Percentiles rank a stretch among this genome's conserved stretches.
Evolutionary conservation across 1,140 invertebrate genomes (phyloP).

Genomic region (Hycleus phaleratus): DNA sequence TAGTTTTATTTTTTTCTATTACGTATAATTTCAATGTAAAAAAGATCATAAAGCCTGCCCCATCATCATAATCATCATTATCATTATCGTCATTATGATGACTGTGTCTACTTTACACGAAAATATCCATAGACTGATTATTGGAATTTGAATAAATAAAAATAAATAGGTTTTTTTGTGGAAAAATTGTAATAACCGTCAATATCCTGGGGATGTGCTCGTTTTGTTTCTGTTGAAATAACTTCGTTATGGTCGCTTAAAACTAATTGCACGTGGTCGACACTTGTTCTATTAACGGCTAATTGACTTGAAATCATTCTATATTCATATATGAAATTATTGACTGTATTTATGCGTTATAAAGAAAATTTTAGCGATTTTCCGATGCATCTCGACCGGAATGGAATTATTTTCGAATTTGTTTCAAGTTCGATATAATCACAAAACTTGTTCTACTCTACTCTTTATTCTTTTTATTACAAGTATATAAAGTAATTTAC

Average conservation of each 20-base stretch:
- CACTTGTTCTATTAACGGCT: slow-evolving; percentile 7
- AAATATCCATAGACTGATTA: too few species aligned
- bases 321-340: slow-evolving; percentile 7
- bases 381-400: neutral
- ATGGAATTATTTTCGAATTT: neutral
- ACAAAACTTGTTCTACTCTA: neutral
- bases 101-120: too few species aligned
- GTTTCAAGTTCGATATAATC: neutral
- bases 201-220: slow-evolving; percentile 19
- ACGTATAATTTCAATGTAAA: too few species aligned
- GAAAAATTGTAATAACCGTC: slow-evolving; percentile 8
- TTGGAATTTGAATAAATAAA: too few species aligned
- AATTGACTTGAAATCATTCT: slow-evolving; percentile 10
- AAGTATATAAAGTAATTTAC: neutral
- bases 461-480: neutral
- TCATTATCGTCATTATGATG: too few species aligned
- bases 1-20: too few species aligned
- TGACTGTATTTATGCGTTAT: neutral
- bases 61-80: neutral
- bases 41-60: neutral
- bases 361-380: neutral
- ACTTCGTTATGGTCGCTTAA: slow-evolving; percentile 24
- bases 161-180: too few species aligned
- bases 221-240: slow-evolving; percentile 29
- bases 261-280: slow-evolving; percentile 11